Conservation (phyloP, 2,113 vertebrate species). For the Podilymbus podiceps region DNA sequence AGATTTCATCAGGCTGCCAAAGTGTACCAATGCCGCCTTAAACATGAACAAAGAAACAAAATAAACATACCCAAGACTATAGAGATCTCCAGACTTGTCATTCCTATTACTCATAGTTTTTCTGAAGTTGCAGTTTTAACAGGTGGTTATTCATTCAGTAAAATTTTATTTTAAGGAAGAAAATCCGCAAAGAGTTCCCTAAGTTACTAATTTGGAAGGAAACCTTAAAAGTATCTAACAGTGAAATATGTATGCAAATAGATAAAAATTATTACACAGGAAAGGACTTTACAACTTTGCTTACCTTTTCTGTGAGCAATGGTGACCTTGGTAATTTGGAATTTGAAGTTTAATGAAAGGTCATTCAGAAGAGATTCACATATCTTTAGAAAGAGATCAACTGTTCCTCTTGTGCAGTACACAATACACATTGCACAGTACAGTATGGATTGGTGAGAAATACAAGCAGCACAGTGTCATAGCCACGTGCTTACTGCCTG, state of each 20-base stretch:
- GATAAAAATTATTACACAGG: background rate
- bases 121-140: background rate
- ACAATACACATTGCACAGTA: background rate
- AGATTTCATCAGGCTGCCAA: background rate
- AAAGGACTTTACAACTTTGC: slow-evolving; percentile 1
- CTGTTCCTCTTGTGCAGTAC: background rate
- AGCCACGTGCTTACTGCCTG: background rate
- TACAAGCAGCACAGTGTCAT: background rate
- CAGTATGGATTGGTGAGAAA: background rate
- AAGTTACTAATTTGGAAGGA: background rate
- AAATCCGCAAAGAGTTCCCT: background rate
- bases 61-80: background rate
- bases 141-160: background rate
- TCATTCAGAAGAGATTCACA: background rate
- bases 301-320: slow-evolving; percentile 23
- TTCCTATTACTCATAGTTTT: background rate
- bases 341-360: slow-evolving; percentile 35
- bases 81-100: background rate
- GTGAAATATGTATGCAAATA: background rate
- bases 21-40: background rate
- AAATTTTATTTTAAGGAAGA: background rate
- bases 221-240: background rate
- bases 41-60: background rate
- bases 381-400: slow-evolving; percentile 2
- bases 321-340: slow-evolving; percentile 13